A percentile compares a stretch with the other conserved stretches of the same genome.
These are phyloP conservation scores for Lophius americanus DNA, from an alignment of 2,797 vertebrate genomes.

Conservation along the genomic window DNA sequence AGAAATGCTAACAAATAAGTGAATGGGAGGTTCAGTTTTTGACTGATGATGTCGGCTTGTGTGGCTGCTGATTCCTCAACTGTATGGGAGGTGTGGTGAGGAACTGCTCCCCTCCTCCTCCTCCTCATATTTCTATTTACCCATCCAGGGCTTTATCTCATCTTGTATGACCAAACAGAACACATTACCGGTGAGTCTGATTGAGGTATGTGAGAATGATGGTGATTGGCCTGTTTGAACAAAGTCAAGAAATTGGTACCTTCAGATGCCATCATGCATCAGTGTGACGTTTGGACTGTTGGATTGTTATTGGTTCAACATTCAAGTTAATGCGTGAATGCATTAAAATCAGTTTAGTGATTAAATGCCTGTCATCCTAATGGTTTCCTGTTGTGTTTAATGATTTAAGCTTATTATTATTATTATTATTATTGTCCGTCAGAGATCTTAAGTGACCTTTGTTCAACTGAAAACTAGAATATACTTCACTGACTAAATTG, in stretches of 20 bases:
- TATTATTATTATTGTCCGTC: not conserved
- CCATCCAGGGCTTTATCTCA: constrained; percentile 12
- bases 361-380: not conserved
- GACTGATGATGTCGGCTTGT: constrained; percentile 16
- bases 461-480: constrained; percentile 9
- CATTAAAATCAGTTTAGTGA: not conserved
- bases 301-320: not conserved
- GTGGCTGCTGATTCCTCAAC: constrained; percentile 8
- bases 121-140: constrained; percentile 1
- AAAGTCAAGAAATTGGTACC: not conserved
- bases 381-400: constrained; percentile 6
- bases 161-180: constrained; percentile 31
- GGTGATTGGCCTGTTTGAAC: constrained; percentile 14
- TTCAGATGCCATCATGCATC: constrained; percentile 10
- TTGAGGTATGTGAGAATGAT: constrained; percentile 4
- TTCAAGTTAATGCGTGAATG: not conserved
- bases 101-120: constrained; percentile 5
- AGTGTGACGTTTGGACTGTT: constrained; percentile 1
- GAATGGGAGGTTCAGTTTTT: too few species aligned
- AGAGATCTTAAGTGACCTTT: constrained; percentile 47
- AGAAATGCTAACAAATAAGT: constrained; percentile 20
- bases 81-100: constrained; percentile 2
- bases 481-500: constrained; percentile 8
- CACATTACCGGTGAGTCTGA: constrained; percentile 17
- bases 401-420: constrained; percentile 2